A percentile compares a stretch with the other conserved stretches of the same genome.
phyloP scores from a whole-genome alignment of 2,888 invertebrate species.

The Lithophane socia region DNA sequence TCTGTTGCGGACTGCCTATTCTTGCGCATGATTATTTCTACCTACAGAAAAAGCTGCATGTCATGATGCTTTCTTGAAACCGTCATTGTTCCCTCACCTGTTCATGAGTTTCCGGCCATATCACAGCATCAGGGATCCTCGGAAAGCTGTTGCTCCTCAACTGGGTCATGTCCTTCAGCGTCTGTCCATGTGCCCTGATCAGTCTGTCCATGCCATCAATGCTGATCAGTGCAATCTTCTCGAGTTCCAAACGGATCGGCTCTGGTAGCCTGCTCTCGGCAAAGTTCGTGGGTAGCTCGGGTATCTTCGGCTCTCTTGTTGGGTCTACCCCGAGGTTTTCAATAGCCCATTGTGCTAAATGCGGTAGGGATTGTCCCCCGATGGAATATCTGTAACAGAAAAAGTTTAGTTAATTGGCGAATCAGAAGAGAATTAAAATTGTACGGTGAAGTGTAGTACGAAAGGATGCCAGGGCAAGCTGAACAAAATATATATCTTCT shows the following conservation, averaged over 20 bases:
- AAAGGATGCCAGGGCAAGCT: no score
- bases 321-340: constrained; percentile 93
- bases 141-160: constrained; percentile 93
- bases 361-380: constrained; percentile 93
- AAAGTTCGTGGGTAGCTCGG: constrained; percentile 91
- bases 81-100: constrained; percentile 84
- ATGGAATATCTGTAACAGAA: constrained; percentile 93
- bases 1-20: background rate
- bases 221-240: constrained; percentile 84
- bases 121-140: constrained; percentile 97
- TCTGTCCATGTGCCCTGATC: constrained; percentile 97
- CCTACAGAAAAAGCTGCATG: background rate
- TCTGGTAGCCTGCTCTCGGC: constrained; percentile 92
- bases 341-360: constrained; percentile 95
- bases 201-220: constrained; percentile 95
- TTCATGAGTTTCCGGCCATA: constrained; percentile 97
- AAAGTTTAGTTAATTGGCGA: background rate
- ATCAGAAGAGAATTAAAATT: background rate
- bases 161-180: constrained; percentile 96
- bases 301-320: constrained; percentile 78
- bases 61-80: background rate
- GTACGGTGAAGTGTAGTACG: background rate
- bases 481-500: background rate
- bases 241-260: constrained; percentile 90
- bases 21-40: background rate